phyloP scores from a whole-genome alignment of 2,113 vertebrate genomes.

The Tyrannus savana region DNA sequence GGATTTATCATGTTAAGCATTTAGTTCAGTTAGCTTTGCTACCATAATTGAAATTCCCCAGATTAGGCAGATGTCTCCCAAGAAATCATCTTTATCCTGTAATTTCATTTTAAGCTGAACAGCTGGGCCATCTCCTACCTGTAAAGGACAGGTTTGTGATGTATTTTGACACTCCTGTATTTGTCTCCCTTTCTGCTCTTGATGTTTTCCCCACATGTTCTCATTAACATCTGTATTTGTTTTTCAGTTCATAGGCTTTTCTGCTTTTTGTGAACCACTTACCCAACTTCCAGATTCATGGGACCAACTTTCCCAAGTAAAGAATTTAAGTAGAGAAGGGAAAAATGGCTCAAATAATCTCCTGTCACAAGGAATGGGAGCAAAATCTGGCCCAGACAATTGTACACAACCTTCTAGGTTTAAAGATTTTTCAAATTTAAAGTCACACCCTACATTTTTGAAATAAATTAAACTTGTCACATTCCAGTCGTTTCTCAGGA shows the following conservation, averaged over 20 bases:
- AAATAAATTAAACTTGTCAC: neutral
- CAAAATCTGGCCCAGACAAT: neutral
- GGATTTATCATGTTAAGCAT: neutral
- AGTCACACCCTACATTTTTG: neutral
- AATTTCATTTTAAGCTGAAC: neutral
- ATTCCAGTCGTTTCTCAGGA: neutral
- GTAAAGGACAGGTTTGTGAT: neutral
- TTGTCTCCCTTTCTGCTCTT: neutral
- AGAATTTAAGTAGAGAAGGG: neutral
- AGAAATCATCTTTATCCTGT: neutral
- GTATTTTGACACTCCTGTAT: neutral
- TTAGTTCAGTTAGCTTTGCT: neutral
- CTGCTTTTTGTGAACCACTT: neutral
- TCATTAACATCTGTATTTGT: neutral
- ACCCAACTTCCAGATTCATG: neutral
- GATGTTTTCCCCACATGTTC: rapidly evolving
- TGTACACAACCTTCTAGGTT: neutral
- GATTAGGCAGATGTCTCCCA: neutral
- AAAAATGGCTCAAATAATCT: neutral
- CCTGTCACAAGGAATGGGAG: neutral
- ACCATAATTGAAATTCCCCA: neutral
- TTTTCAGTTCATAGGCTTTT: neutral
- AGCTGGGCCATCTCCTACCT: neutral
- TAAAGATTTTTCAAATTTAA: neutral
- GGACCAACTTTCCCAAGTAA: neutral